Evolutionary conservation across 2,888 invertebrate genomes (phyloP).

Genomic region (Tanaodytes sp.): DNA sequence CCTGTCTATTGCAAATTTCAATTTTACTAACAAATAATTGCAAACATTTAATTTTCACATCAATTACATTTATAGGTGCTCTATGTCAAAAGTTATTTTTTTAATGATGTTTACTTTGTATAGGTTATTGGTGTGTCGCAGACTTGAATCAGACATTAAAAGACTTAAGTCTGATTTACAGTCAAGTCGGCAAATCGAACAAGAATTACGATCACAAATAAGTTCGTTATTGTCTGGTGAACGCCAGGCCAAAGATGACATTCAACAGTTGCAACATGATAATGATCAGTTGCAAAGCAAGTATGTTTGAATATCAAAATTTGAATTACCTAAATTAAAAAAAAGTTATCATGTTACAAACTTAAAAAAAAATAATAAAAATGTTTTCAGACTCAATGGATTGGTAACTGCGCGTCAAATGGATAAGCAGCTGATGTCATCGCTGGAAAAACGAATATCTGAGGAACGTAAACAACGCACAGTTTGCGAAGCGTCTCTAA

Average conservation of each 20-base stretch:
- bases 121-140: slow-evolving; percentile 74
- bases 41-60: no score
- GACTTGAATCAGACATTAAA: slow-evolving; percentile 83
- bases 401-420: slow-evolving; percentile 81
- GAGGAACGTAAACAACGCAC: slow-evolving; percentile 88
- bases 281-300: slow-evolving; percentile 91
- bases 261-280: slow-evolving; percentile 86
- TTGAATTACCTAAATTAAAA: no score
- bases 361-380: not conserved
- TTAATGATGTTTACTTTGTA: not conserved
- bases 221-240: slow-evolving; percentile 79
- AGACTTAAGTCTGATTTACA: slow-evolving; percentile 83
- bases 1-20: slow-evolving; percentile 52
- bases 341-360: not conserved
- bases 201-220: slow-evolving; percentile 82
- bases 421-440: slow-evolving; percentile 84
- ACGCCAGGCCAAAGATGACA: slow-evolving; percentile 80
- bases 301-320: slow-evolving; percentile 72
- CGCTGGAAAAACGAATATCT: slow-evolving; percentile 85
- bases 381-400: slow-evolving; percentile 79
- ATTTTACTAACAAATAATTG: no score
- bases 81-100: no score
- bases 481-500: slow-evolving; percentile 82
- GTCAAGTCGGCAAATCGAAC: slow-evolving; percentile 80
- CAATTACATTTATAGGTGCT: no score